Evolutionary conservation across 1,140 invertebrate species (phyloP), one percentile per base, ranked within the genome.

Genomic region (Bombus superbus): DNA sequence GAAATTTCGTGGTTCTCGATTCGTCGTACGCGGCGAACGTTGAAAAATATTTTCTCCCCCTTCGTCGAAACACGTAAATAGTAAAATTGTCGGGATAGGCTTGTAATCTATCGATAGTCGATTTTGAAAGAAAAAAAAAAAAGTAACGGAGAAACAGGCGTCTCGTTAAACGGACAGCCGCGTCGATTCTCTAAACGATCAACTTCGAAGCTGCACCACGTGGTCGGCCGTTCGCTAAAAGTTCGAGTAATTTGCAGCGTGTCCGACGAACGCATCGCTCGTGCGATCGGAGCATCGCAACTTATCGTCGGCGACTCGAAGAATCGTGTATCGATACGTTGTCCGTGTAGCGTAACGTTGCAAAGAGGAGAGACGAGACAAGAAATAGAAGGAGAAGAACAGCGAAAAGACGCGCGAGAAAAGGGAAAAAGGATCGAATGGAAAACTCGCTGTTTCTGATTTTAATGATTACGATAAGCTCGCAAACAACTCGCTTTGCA

Each of bases 401-500:
- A 22, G 18, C 0, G 22, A 53, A 53, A 53, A 22, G 2, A n/a
- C 59, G 4, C n/a, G 5, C 13, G 32, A 68, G n/a, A 22, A 68
- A 8, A 10, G 1, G 22, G 18, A 53, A 35, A 81, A 53, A 73
- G 77, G 1, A 11, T 10, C 9, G 38, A 69, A 18, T 8, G 6
- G 18, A 35, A 35, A 35, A 18, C 8, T 68, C 13, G 9, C 4
- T 2, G 9, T 68, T 22, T 10, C 32, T 9, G 35, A 32, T 32
- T 10, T 38, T 68, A 68, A 38, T 22, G 18, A 40, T 72, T 6
- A 13, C 6, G 40, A 42, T 28, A 32, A 32, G 68, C 11, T 72
- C 2, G 8, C 9, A n/a, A 44, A n/a, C 3, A 42, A 40, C 8
- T 38, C 8, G 2, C 25, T 2, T 69, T 35, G 91, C 91, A 94